These are phyloP conservation scores for Scrobipalpa costella DNA, from an alignment of 2,888 invertebrate species.

Conservation along the genomic window DNA sequence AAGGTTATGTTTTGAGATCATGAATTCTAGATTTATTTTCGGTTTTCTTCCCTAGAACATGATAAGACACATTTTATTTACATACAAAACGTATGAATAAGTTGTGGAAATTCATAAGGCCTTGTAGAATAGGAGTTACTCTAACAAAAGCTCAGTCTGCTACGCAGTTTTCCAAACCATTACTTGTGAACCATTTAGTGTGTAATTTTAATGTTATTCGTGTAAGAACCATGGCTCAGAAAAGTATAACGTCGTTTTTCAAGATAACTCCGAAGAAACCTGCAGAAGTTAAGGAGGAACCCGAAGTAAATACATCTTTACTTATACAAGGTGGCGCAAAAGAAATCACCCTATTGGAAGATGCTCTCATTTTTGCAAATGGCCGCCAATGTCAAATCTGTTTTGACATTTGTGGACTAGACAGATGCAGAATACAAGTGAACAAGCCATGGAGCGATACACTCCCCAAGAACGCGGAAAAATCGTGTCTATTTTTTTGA, in stretches of 20 bases:
- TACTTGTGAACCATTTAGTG: not conserved
- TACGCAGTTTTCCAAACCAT: not conserved
- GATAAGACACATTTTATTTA: not conserved
- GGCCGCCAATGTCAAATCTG: no score
- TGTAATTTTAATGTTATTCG: conserved; percentile 28
- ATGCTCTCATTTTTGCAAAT: no score
- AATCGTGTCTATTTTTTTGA: no score
- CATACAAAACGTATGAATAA: conserved; percentile 37
- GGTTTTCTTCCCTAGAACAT: not conserved
- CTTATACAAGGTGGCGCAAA: no score
- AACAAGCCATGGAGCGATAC: no score
- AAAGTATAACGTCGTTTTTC: conserved; percentile 73
- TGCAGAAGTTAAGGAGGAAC: conserved; percentile 33
- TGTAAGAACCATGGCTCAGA: conserved; percentile 64
- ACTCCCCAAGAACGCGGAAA: no score
- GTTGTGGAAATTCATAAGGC: conserved; percentile 32
- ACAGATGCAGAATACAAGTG: no score
- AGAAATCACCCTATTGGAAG: no score
- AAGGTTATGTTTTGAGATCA: conserved; percentile 13
- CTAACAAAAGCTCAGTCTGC: not conserved
- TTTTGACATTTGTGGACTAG: no score
- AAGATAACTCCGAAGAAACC: conserved; percentile 62
- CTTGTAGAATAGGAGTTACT: conserved; percentile 36
- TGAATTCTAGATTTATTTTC: not conserved
- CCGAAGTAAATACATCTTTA: conserved; percentile 30